Evolutionary conservation across 2,888 invertebrate genomes (phyloP).

Genomic region (Epistrophe grossulariae): DNA sequence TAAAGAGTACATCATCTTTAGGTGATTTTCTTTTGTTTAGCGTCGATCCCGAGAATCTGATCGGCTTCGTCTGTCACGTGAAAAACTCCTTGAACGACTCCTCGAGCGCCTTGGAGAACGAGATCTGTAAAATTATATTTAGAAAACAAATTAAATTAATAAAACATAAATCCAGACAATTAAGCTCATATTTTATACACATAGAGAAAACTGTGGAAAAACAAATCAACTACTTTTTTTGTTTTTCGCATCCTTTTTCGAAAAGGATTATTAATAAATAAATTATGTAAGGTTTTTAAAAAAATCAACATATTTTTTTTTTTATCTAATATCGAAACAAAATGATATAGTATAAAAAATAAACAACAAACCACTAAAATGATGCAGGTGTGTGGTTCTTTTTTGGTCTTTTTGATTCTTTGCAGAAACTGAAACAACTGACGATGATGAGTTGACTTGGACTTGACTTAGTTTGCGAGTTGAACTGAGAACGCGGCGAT

Average conservation of each 20-base stretch:
- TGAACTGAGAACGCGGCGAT: conserved; percentile 69
- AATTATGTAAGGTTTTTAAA: conserved; percentile 40
- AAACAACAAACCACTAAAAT: conserved; percentile 76
- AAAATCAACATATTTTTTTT: conserved; percentile 51
- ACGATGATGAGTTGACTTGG: conserved; percentile 69
- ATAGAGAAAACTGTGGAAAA: conserved; percentile 39
- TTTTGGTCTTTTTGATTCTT: conserved; percentile 57
- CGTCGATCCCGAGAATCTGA: conserved; percentile 86
- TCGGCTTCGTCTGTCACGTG: conserved; percentile 86
- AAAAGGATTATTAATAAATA: not conserved
- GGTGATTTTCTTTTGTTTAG: conserved; percentile 78
- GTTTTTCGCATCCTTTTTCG: conserved; percentile 39
- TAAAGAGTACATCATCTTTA: conserved; percentile 35
- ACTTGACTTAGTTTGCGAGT: conserved; percentile 47
- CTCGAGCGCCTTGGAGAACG: conserved; percentile 83
- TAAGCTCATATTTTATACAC: not conserved
- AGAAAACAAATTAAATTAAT: conserved; percentile 20
- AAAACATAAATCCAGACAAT: conserved; percentile 38
- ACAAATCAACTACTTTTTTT: conserved; percentile 65
- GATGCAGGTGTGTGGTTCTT: conserved; percentile 75
- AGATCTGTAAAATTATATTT: conserved; percentile 81
- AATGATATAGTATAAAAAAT: conserved; percentile 74
- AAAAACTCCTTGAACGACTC: conserved; percentile 85
- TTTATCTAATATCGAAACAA: conserved; percentile 71
- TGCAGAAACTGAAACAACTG: conserved; percentile 66